Conservation (phyloP, 2,797 vertebrate genomes). For the Hemibagrus guttatus region DNA sequence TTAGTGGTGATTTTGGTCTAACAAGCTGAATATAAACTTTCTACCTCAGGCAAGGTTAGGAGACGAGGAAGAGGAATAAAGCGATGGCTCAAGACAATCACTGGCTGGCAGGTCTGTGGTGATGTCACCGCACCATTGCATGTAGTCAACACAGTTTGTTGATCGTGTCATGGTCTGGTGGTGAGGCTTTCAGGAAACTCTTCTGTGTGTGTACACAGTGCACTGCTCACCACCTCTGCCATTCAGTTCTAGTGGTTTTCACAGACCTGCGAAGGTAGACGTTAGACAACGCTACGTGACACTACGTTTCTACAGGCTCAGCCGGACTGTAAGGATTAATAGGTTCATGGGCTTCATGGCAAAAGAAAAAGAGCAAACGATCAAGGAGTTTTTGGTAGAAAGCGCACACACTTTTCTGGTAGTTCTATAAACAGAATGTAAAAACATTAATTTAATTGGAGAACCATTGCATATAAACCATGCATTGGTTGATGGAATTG, state of each 20-base stretch:
- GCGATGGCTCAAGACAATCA: conserved; percentile 31
- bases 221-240: conserved; percentile 26
- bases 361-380: background rate
- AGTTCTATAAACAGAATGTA: conserved; percentile 21
- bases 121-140: conserved; percentile 42
- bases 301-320: background rate
- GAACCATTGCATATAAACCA: conserved; percentile 13
- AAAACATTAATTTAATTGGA: conserved; percentile 28
- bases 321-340: conserved; percentile 12
- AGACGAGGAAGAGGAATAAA: conserved; percentile 35
- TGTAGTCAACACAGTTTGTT: conserved; percentile 46
- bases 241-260: conserved; percentile 28
- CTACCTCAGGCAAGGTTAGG: conserved; percentile 50
- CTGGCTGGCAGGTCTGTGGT: conserved; percentile 34
- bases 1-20: conserved; percentile 45
- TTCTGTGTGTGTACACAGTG: conserved; percentile 18
- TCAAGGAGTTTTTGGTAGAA: conserved; percentile 15
- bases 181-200: conserved; percentile 34
- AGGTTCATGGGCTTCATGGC: background rate
- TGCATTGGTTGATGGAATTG: conserved; percentile 34
- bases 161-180: conserved; percentile 39
- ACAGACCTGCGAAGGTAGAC: conserved; percentile 6
- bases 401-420: conserved; percentile 21
- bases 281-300: background rate
- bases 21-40: conserved; percentile 55